Conservation (phyloP, 2,113 vertebrate genomes). For the Hippolais icterina region DNA sequence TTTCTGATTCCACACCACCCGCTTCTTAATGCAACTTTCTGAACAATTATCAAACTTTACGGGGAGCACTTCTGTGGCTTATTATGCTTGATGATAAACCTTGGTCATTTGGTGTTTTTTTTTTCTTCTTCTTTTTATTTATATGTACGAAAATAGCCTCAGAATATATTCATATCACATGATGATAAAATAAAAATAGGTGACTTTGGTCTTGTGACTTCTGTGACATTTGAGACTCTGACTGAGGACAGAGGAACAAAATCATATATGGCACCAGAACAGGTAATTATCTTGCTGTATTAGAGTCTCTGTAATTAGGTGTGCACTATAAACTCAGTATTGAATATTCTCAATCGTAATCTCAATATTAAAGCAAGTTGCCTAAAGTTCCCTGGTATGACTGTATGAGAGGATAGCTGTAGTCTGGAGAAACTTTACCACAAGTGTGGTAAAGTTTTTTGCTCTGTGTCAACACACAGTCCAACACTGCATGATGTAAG, state of each 20-base stretch:
- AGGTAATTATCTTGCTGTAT: constrained; percentile 49
- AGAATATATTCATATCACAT: constrained; percentile 84
- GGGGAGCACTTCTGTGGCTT: neutral
- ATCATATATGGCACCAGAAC: constrained; percentile 76
- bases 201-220: constrained; percentile 87
- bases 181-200: constrained; percentile 82
- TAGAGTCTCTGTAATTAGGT: neutral
- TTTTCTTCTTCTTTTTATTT: neutral
- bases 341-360: neutral
- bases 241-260: constrained; percentile 54
- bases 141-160: constrained; percentile 69
- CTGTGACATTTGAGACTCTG: constrained; percentile 40
- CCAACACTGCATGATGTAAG: neutral
- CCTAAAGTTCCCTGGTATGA: neutral
- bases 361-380: neutral
- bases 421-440: neutral
- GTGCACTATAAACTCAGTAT: neutral
- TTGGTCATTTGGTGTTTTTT: neutral
- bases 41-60: neutral
- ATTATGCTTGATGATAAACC: neutral
- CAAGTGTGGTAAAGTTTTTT: neutral
- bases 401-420: neutral
- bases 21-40: neutral
- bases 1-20: neutral
- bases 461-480: neutral